Evolutionary conservation across 2,888 invertebrate species (phyloP).

Genomic region (Lasius fuliginosus): DNA sequence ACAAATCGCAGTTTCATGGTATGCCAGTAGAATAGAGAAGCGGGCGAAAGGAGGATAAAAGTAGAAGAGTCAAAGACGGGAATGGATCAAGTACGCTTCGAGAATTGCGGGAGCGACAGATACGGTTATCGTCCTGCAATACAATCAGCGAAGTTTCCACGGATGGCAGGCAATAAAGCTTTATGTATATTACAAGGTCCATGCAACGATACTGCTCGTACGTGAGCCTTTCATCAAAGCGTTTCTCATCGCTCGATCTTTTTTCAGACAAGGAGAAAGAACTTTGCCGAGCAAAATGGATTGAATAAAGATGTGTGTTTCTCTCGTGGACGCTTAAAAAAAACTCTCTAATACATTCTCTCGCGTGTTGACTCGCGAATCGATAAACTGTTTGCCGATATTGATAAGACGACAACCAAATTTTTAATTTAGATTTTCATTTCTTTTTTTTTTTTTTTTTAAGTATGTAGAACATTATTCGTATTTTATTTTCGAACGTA

Average conservation of each 20-base stretch:
- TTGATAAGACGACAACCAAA: neutral
- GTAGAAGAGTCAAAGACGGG: conserved; percentile 53
- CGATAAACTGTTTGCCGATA: conserved; percentile 25
- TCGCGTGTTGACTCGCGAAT: conserved; percentile 9
- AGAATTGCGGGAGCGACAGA: conserved; percentile 70
- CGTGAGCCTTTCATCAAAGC: conserved; percentile 77
- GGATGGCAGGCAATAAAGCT: conserved; percentile 76
- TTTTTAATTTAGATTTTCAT: conserved; percentile 1
- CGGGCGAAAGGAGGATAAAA: conserved; percentile 37
- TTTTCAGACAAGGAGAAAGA: conserved; percentile 38
- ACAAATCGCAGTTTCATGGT: conserved; percentile 47
- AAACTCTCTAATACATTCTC: conserved; percentile 20
- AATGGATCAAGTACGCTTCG: conserved; percentile 71
- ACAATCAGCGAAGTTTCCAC: conserved; percentile 78
- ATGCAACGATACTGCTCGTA: conserved; percentile 74
- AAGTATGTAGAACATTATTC: neutral
- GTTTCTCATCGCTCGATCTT: conserved; percentile 54
- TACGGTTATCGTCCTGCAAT: conserved; percentile 74
- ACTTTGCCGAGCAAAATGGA: conserved; percentile 40
- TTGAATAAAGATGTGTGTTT: conserved; percentile 56
- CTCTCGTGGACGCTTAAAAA: conserved; percentile 32
- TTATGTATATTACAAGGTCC: conserved; percentile 76
- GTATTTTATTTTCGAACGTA: neutral
- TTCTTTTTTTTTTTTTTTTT: neutral
- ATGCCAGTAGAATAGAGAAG: conserved; percentile 39